These are phyloP conservation scores for Sinocyclocheilus rhinocerous DNA, from an alignment of 2,113 vertebrate species.

Conservation along the genomic window DNA sequence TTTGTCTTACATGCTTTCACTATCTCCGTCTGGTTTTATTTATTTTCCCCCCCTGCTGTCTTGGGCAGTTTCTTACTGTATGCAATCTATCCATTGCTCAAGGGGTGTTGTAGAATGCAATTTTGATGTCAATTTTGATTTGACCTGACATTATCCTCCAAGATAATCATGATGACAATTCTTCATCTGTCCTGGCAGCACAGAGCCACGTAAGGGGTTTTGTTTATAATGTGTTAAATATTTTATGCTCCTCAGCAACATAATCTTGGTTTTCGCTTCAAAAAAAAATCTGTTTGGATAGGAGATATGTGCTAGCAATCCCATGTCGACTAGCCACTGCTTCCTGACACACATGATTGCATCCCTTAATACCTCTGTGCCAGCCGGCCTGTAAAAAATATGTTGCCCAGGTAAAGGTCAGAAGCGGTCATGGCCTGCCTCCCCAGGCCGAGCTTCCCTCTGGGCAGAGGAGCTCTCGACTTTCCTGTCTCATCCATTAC, in stretches of 20 bases:
- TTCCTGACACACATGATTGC: conserved; percentile 44
- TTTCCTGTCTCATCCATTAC: conserved; percentile 56
- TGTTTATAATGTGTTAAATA: conserved; percentile 30
- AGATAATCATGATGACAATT: neutral
- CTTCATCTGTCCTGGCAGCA: neutral
- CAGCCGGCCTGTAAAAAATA: conserved; percentile 41
- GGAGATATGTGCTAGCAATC: conserved; percentile 24
- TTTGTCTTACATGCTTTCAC: conserved; percentile 40
- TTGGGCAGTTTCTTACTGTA: conserved; percentile 30
- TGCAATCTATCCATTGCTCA: conserved; percentile 33
- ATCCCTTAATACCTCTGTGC: conserved; percentile 40
- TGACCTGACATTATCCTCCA: conserved; percentile 22
- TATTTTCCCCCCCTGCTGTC: neutral
- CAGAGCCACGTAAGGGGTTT: neutral
- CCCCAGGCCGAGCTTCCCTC: conserved; percentile 48
- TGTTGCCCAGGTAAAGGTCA: conserved; percentile 56
- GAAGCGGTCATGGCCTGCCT: conserved; percentile 54
- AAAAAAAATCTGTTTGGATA: neutral
- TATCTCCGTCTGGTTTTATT: conserved; percentile 7
- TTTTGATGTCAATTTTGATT: conserved; percentile 24
- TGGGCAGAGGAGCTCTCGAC: conserved; percentile 40
- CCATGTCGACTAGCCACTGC: conserved; percentile 36
- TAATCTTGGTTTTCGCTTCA: neutral
- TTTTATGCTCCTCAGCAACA: conserved; percentile 17
- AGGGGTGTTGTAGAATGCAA: neutral